phyloP scores from a whole-genome alignment of 2,888 invertebrate genomes.

The Bombylius discolor region DNA sequence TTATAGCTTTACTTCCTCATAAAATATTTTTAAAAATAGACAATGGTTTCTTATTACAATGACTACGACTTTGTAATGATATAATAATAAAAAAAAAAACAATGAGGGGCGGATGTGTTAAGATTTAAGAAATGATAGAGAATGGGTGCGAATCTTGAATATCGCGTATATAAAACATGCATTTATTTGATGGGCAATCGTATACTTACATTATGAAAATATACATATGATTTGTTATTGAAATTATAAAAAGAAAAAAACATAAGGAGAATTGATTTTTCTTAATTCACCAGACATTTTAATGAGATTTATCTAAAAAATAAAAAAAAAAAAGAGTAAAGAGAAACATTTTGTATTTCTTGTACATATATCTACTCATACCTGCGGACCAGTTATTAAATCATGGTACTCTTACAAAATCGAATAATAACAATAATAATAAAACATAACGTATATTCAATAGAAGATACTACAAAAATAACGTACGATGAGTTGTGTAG shows the following conservation, averaged over 20 bases:
- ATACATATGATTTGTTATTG: not conserved
- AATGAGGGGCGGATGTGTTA: not conserved
- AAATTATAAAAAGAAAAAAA: not conserved
- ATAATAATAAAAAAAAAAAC: not conserved
- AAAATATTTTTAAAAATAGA: not conserved
- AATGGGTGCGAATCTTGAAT: not conserved
- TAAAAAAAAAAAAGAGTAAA: too few species aligned
- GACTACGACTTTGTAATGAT: too few species aligned
- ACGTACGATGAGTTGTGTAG: too few species aligned
- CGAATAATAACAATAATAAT: too few species aligned
- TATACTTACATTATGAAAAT: too few species aligned
- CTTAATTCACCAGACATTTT: not conserved
- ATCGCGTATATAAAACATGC: not conserved
- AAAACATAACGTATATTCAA: too few species aligned
- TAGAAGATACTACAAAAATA: too few species aligned
- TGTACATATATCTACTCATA: too few species aligned
- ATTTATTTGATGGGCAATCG: not conserved
- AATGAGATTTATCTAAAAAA: too few species aligned
- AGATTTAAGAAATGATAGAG: not conserved
- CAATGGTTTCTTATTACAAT: not conserved
- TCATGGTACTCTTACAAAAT: too few species aligned
- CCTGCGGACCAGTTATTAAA: too few species aligned
- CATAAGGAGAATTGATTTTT: not conserved
- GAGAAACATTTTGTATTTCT: too few species aligned
- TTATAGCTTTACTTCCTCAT: not conserved